Percentiles rank a stretch among this genome's conserved stretches.
Conservation (phyloP, 2,888 invertebrate genomes). For the Amphipyra berbera region DNA sequence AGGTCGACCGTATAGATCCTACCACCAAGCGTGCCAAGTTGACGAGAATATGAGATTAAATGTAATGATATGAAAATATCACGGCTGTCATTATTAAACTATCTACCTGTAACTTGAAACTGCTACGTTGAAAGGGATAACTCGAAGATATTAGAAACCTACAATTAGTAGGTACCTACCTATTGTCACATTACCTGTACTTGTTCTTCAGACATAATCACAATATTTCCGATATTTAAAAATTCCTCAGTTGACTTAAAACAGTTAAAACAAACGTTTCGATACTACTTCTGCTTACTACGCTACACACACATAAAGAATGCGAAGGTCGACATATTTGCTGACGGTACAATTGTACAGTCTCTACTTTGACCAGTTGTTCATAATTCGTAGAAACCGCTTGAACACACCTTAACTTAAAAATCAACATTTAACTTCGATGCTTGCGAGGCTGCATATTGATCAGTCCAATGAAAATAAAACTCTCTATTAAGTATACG, state of each 20-base stretch:
- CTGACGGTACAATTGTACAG: conserved; percentile 18
- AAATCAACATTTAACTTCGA: conserved; percentile 58
- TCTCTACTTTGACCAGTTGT: conserved; percentile 24
- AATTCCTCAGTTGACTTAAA: conserved; percentile 4
- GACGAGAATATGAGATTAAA: too few species aligned
- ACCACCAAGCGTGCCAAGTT: too few species aligned
- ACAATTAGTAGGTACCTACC: too few species aligned
- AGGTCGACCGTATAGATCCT: too few species aligned
- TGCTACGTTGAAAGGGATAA: too few species aligned
- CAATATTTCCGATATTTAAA: too few species aligned
- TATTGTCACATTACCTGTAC: too few species aligned
- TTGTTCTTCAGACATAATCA: too few species aligned
- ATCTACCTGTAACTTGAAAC: too few species aligned
- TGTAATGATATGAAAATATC: too few species aligned
- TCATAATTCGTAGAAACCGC: conserved; percentile 48
- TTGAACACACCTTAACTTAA: conserved; percentile 32
- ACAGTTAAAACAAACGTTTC: conserved; percentile 15
- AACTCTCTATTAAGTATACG: conserved; percentile 27
- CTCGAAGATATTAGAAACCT: too few species aligned
- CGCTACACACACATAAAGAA: conserved; percentile 25
- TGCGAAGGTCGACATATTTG: conserved; percentile 28
- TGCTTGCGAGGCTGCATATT: conserved; percentile 37
- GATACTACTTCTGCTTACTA: conserved; percentile 28
- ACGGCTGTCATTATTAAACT: too few species aligned
- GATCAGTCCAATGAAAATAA: conserved; percentile 36